Percentiles rank a stretch among this genome's conserved stretches.
phyloP scores from a whole-genome alignment of 2,888 invertebrate species.

The Drosophila trichaetosa region DNA sequence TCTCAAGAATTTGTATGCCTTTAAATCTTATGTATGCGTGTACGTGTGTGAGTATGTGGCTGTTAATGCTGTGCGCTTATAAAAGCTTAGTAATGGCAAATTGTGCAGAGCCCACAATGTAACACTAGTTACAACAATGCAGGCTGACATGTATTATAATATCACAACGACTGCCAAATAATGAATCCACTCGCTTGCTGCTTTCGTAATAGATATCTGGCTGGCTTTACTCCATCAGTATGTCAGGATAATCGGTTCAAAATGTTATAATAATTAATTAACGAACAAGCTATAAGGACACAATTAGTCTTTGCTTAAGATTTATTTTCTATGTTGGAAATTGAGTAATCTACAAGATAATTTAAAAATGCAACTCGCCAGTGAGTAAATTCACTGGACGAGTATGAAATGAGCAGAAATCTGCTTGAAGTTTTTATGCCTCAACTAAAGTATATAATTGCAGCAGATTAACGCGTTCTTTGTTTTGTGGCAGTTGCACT shows the following conservation, averaged over 20 bases:
- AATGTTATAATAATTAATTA: background rate
- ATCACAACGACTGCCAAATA: background rate
- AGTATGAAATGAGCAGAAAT: constrained; percentile 2
- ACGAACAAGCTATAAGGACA: background rate
- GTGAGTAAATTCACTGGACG: background rate
- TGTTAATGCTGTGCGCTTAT: constrained; percentile 32
- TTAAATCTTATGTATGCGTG: constrained; percentile 46
- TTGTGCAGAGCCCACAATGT: constrained; percentile 44
- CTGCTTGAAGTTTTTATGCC: constrained; percentile 6
- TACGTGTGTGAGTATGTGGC: background rate
- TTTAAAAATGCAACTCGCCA: background rate
- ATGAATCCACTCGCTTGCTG: background rate
- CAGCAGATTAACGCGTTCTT: background rate
- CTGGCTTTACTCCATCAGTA: background rate
- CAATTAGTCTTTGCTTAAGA: background rate
- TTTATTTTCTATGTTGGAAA: background rate
- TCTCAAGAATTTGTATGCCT: constrained; percentile 68
- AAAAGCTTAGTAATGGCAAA: constrained; percentile 31
- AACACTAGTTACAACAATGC: constrained; percentile 10
- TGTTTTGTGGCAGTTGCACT: constrained; percentile 3
- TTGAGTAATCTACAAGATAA: background rate
- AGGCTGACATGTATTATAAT: background rate
- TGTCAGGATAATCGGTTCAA: background rate
- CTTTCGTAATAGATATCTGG: background rate
- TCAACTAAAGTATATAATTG: constrained; percentile 3